Percentiles rank a stretch among this genome's conserved stretches.
Evolutionary conservation across 2,113 vertebrate species (phyloP).

Genomic region (Serilophus lunatus): DNA sequence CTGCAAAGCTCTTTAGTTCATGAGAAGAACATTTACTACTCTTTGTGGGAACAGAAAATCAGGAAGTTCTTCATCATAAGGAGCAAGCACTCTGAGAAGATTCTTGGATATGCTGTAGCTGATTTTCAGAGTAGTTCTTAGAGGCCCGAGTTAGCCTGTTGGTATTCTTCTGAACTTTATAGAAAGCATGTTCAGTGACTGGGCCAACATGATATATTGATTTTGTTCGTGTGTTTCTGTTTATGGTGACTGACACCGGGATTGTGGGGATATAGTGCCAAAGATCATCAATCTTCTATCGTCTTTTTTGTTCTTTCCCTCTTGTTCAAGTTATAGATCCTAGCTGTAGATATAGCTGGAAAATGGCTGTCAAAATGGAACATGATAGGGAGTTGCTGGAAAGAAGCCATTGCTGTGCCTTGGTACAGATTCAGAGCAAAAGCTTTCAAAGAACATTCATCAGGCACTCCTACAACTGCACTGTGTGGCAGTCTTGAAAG

Average conservation of each 20-base stretch:
- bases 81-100: background rate
- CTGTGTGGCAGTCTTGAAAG: background rate
- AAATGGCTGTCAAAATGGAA: background rate
- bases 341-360: slow-evolving; percentile 12
- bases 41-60: background rate
- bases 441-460: background rate
- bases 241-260: slow-evolving; percentile 27
- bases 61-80: background rate
- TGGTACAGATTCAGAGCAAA: background rate
- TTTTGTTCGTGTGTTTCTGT: slow-evolving; percentile 58
- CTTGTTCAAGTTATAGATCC: background rate
- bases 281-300: slow-evolving; percentile 42
- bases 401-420: slow-evolving; percentile 4
- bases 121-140: slow-evolving; percentile 11
- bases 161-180: slow-evolving; percentile 57
- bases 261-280: slow-evolving; percentile 11
- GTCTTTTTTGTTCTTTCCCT: slow-evolving; percentile 30
- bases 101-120: background rate
- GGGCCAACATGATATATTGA: slow-evolving; percentile 32
- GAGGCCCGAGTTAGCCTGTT: background rate
- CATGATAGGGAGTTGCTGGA: background rate
- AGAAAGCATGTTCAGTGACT: slow-evolving; percentile 35
- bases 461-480: fast-evolving
- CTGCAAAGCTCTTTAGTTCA: background rate
- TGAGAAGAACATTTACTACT: background rate